Conservation (phyloP, 2,113 vertebrate genomes). For the Chaetodon trifascialis region DNA sequence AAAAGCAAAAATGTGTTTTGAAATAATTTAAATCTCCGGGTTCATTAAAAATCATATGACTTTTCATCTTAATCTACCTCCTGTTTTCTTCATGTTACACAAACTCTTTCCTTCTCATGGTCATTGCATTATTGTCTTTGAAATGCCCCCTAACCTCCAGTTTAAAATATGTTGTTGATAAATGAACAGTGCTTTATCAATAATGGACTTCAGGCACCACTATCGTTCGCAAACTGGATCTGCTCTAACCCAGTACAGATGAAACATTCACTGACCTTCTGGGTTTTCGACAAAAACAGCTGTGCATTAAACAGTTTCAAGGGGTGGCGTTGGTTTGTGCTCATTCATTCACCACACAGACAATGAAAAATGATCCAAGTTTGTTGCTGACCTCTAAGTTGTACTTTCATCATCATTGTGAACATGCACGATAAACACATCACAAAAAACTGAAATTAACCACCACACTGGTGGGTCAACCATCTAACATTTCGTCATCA, state of each 20-base stretch:
- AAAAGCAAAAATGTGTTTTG: background rate
- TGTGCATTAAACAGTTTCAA: background rate
- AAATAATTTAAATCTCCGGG: background rate
- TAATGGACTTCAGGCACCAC: background rate
- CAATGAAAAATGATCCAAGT: background rate
- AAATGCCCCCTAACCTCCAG: background rate
- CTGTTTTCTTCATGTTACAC: background rate
- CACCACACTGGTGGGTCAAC: too few species aligned
- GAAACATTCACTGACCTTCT: background rate
- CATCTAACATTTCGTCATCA: too few species aligned
- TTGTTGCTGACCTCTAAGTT: too few species aligned
- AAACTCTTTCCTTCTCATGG: background rate
- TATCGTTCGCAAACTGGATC: background rate
- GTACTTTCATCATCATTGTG: too few species aligned
- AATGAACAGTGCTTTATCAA: background rate
- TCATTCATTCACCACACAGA: background rate
- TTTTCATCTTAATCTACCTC: background rate
- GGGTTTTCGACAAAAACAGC: background rate
- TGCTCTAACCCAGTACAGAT: background rate
- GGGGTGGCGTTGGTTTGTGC: background rate
- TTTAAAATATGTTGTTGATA: background rate
- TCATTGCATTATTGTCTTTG: background rate
- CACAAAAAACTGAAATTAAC: too few species aligned
- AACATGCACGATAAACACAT: too few species aligned
- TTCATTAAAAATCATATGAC: background rate